Evolutionary conservation across 2,888 invertebrate genomes (phyloP).

Genomic region (Marronus borbonicus): DNA sequence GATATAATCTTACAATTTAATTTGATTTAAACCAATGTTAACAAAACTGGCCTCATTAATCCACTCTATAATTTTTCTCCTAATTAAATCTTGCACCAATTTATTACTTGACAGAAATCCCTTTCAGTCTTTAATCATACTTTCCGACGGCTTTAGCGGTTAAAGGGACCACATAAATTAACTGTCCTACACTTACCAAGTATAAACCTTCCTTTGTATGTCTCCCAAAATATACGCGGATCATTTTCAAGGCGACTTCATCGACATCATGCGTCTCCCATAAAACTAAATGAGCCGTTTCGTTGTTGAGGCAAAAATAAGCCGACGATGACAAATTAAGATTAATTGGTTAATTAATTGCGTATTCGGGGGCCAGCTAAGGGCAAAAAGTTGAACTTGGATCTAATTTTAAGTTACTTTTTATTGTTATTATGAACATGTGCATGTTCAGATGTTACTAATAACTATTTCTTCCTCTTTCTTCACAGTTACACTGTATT

Average conservation of each 20-base stretch:
- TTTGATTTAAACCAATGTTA: too few species aligned
- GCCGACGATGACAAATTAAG: slow-evolving; percentile 47
- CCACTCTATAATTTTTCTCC: background rate
- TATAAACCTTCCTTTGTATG: slow-evolving; percentile 30
- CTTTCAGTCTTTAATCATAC: slow-evolving; percentile 7
- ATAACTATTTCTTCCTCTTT: too few species aligned
- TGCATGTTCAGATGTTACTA: too few species aligned
- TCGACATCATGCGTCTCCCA: slow-evolving; percentile 5
- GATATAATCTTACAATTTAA: too few species aligned
- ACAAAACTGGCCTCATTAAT: too few species aligned
- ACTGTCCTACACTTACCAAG: background rate
- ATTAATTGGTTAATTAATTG: slow-evolving; percentile 50
- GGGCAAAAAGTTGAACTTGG: background rate
- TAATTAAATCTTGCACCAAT: background rate
- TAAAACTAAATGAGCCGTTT: slow-evolving; percentile 42
- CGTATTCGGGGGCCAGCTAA: slow-evolving; percentile 29
- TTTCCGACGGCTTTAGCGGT: slow-evolving; percentile 4
- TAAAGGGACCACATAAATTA: slow-evolving; percentile 20
- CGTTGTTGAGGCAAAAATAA: slow-evolving; percentile 37
- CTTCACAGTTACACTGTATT: too few species aligned
- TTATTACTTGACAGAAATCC: background rate
- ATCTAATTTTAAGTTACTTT: too few species aligned
- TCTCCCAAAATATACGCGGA: slow-evolving; percentile 6
- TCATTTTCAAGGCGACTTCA: slow-evolving; percentile 27
- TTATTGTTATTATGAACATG: too few species aligned